Conservation (phyloP, 2,888 invertebrate species). For the Dioctria rufipes region DNA sequence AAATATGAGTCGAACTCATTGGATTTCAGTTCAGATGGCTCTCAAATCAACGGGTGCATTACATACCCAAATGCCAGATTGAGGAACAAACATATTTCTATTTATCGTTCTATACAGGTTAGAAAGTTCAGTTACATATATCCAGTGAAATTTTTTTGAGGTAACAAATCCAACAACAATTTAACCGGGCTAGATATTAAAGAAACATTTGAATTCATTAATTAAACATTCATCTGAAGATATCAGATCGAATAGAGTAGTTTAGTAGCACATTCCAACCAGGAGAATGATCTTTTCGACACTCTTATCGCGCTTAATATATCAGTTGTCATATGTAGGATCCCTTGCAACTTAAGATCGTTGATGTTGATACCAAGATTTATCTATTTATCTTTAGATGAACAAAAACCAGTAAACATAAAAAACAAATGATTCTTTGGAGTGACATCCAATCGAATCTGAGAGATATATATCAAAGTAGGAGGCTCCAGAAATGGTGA, state of each 20-base stretch:
- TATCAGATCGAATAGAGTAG: constrained; percentile 31
- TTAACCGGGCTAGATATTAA: too few species aligned
- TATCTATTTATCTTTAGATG: too few species aligned
- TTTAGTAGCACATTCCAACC: constrained; percentile 24
- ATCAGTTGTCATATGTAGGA: constrained; percentile 8
- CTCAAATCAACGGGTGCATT: too few species aligned
- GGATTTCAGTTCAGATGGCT: background rate
- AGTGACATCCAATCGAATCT: constrained; percentile 14
- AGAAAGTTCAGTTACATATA: too few species aligned
- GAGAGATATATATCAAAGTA: constrained; percentile 18
- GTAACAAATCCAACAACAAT: too few species aligned
- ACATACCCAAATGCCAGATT: too few species aligned
- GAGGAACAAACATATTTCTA: too few species aligned
- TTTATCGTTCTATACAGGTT: too few species aligned
- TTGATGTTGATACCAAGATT: too few species aligned
- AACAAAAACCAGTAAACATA: constrained; percentile 15
- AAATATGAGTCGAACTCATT: constrained; percentile 24
- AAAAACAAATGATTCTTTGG: constrained; percentile 25
- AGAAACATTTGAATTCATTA: constrained; percentile 25
- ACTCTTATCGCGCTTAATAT: constrained; percentile 20
- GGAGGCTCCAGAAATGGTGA: constrained; percentile 14
- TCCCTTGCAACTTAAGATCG: too few species aligned
- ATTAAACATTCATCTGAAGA: constrained; percentile 14
- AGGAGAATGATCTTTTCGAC: constrained; percentile 47
- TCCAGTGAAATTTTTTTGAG: too few species aligned